These are phyloP conservation scores for Vanessa tameamea DNA, from an alignment of 1,140 invertebrate genomes.

Conservation along the genomic window DNA sequence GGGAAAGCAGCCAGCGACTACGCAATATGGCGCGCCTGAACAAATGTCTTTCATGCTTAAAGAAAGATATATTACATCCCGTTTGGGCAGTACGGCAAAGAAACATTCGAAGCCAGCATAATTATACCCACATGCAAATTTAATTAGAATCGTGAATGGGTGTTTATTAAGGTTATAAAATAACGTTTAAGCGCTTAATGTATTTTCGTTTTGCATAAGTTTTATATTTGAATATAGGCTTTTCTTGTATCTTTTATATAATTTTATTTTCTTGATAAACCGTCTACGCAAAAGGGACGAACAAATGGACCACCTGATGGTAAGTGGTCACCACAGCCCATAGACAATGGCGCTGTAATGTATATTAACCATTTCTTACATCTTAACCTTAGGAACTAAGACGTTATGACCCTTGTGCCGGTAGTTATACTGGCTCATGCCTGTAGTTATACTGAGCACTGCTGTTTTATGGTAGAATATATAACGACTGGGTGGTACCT, in stretches of 20 bases:
- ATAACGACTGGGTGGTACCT: no score
- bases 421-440: no score
- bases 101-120: constrained; percentile 18
- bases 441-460: no score
- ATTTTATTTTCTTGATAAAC: not conserved
- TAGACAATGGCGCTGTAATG: no score
- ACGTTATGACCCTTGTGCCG: no score
- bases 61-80: constrained; percentile 33
- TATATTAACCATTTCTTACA: no score
- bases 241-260: not conserved
- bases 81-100: constrained; percentile 30
- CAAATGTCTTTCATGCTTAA: constrained; percentile 28
- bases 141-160: constrained; percentile 24
- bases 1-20: constrained; percentile 46
- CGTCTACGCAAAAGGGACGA: no score
- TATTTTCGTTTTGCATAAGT: not conserved
- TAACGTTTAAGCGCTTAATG: not conserved
- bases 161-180: constrained; percentile 26
- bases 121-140: constrained; percentile 31
- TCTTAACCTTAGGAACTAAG: no score
- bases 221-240: not conserved
- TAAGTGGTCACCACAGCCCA: no score
- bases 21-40: constrained; percentile 39
- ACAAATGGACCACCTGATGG: no score
- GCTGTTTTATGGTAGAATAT: no score